Evolutionary conservation across 2,888 invertebrate species (phyloP).

Genomic region (Dioctria rufipes): DNA sequence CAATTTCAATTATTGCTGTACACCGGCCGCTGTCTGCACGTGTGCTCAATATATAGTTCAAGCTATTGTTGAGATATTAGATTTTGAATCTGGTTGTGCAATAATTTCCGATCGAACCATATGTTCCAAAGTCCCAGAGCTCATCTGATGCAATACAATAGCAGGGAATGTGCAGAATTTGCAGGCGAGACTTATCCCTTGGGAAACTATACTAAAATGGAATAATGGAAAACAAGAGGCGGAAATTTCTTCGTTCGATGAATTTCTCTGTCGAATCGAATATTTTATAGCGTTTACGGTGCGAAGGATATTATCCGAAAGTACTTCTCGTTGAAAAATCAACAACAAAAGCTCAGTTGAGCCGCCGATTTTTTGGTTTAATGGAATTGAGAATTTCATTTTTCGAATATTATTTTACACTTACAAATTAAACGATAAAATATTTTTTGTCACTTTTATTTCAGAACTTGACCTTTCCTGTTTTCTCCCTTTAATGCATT

Average conservation of each 20-base stretch:
- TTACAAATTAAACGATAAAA: too few species aligned
- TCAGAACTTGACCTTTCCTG: too few species aligned
- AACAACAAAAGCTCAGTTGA: too few species aligned
- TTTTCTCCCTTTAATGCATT: too few species aligned
- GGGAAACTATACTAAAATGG: not conserved
- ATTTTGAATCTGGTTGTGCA: not conserved
- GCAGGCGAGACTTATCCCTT: not conserved
- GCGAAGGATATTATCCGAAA: too few species aligned
- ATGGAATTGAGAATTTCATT: too few species aligned
- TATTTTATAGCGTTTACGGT: not conserved
- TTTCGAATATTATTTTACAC: too few species aligned
- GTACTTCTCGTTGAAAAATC: too few species aligned
- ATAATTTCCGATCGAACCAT: conserved; percentile 1
- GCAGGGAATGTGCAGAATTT: not conserved
- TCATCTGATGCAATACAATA: not conserved
- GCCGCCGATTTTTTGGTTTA: too few species aligned
- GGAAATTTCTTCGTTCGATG: not conserved
- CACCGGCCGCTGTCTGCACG: not conserved
- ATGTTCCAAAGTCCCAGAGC: not conserved
- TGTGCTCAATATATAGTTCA: not conserved
- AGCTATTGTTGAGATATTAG: not conserved
- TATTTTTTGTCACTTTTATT: too few species aligned
- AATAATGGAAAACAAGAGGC: conserved; percentile 5
- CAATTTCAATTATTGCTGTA: not conserved
- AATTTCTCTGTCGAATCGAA: not conserved